phyloP scores from a whole-genome alignment of 2,113 vertebrate species.

The Taurulus bubalis region DNA sequence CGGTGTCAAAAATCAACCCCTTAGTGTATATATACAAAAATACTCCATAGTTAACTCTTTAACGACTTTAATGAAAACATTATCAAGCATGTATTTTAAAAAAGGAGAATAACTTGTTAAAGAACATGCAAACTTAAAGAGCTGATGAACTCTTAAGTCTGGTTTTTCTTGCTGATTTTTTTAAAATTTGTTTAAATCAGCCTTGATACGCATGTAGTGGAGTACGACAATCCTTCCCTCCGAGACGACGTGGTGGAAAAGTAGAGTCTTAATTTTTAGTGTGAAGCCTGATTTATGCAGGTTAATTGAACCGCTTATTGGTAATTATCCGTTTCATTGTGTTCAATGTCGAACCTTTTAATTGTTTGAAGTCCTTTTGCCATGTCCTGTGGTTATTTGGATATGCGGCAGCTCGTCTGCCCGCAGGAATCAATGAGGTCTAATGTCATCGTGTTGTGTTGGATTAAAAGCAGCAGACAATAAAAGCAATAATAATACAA shows the following conservation, averaged over 20 bases:
- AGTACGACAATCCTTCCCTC: not conserved
- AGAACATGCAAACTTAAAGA: too few species aligned
- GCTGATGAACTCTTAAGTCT: too few species aligned
- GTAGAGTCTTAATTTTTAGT: not conserved
- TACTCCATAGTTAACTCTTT: not conserved
- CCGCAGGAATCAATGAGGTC: conserved; percentile 52
- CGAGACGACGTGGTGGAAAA: not conserved
- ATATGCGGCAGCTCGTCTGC: conserved; percentile 30
- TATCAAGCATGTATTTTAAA: not conserved
- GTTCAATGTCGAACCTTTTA: not conserved
- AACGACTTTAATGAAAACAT: not conserved
- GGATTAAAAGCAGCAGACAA: conserved; percentile 69
- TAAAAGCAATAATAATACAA: conserved; percentile 75
- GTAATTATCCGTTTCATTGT: not conserved
- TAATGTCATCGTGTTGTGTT: conserved; percentile 63
- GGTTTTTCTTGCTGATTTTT: too few species aligned
- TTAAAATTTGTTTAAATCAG: too few species aligned
- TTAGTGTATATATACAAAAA: not conserved
- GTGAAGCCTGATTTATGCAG: too few species aligned
- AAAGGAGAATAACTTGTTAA: not conserved
- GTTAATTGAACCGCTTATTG: not conserved
- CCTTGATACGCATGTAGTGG: too few species aligned
- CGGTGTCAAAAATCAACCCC: not conserved
- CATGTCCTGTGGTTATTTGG: conserved; percentile 25
- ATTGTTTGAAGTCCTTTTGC: not conserved